phyloP scores from a whole-genome alignment of 2,888 invertebrate species.

The Dryobotodes eremita region DNA sequence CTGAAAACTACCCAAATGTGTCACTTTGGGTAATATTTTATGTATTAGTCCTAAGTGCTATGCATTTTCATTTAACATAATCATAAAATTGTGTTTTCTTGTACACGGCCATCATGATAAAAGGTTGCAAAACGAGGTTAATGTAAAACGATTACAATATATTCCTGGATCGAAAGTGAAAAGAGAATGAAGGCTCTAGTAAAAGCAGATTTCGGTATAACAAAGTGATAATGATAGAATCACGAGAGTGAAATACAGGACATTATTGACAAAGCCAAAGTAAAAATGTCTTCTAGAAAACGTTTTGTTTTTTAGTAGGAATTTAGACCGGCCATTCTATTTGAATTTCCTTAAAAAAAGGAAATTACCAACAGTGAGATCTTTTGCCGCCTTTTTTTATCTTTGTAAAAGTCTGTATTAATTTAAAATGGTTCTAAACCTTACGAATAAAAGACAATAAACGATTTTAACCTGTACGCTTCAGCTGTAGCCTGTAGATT shows the following conservation, averaged over 20 bases:
- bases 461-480: no score
- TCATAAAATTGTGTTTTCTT: constrained; percentile 62
- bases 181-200: constrained; percentile 18
- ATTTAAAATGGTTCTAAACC: not conserved
- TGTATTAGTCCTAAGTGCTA: constrained; percentile 52
- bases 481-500: no score
- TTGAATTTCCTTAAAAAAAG: not conserved
- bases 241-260: not conserved
- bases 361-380: not conserved
- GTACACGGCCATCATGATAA: constrained; percentile 54
- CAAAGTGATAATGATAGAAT: not conserved
- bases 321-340: not conserved
- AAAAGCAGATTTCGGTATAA: not conserved
- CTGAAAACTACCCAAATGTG: constrained; percentile 34
- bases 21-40: constrained; percentile 43
- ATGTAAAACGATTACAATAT: constrained; percentile 60
- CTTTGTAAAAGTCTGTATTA: not conserved
- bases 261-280: not conserved
- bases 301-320: not conserved
- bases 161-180: constrained; percentile 32
- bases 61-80: constrained; percentile 52
- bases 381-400: not conserved
- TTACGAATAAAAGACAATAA: not conserved
- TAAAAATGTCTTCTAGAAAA: not conserved
- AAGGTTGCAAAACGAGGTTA: constrained; percentile 65